Evolutionary conservation across 2,888 invertebrate species (phyloP).

Genomic region (Eucera pruinosa): DNA sequence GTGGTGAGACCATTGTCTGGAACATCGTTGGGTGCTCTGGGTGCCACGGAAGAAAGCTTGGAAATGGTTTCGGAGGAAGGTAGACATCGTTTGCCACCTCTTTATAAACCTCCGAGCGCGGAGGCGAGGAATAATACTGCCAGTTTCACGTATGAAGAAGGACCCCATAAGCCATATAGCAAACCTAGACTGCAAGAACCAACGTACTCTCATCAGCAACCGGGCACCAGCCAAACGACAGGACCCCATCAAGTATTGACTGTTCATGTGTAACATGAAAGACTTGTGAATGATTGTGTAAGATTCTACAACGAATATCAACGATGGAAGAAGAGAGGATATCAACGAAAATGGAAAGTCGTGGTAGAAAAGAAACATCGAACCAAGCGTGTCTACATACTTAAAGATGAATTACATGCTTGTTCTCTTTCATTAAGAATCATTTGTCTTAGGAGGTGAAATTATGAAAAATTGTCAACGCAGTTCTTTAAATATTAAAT

Average conservation of each 20-base stretch:
- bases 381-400: background rate
- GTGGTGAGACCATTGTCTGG: constrained; percentile 84
- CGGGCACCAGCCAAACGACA: constrained; percentile 80
- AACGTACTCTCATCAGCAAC: constrained; percentile 79
- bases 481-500: background rate
- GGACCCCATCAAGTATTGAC: constrained; percentile 82
- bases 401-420: background rate
- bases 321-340: background rate
- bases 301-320: background rate
- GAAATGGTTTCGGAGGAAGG: constrained; percentile 87
- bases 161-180: constrained; percentile 82
- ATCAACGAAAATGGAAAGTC: background rate
- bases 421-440: background rate
- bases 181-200: constrained; percentile 82
- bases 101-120: constrained; percentile 94
- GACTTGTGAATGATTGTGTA: constrained; percentile 4
- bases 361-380: constrained; percentile 13
- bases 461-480: background rate
- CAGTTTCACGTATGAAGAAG: constrained; percentile 84
- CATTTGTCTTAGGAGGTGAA: background rate
- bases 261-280: constrained; percentile 79
- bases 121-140: constrained; percentile 94
- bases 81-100: constrained; percentile 85
- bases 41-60: constrained; percentile 86
- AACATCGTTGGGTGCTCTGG: constrained; percentile 84